These are phyloP conservation scores for Camponotus floridanus DNA, from an alignment of 1,140 invertebrate species.

Conservation along the genomic window DNA sequence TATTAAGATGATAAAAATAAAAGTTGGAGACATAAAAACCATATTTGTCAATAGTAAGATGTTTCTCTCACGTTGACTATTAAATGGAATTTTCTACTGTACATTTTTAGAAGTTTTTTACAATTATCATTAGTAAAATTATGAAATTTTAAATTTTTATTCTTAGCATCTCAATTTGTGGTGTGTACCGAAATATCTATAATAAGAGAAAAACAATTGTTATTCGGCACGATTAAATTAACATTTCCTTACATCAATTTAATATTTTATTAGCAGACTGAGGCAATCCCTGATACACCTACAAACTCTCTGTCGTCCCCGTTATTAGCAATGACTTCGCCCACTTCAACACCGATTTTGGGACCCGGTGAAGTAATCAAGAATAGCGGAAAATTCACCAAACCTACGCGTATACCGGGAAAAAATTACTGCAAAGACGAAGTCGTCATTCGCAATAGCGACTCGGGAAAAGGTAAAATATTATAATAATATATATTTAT, in stretches of 20 bases:
- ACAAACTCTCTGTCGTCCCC: slow-evolving; percentile 77
- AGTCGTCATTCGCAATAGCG: slow-evolving; percentile 96
- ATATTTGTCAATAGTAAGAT: not conserved
- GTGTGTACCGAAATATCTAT: not conserved
- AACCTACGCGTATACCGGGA: slow-evolving; percentile 95
- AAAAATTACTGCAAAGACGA: slow-evolving; percentile 98
- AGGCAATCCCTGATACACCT: slow-evolving; percentile 80
- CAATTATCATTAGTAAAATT: not conserved
- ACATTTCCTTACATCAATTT: slow-evolving; percentile 2
- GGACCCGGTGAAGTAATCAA: slow-evolving; percentile 94
- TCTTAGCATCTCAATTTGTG: not conserved
- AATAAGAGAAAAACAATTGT: too few relatives aligned
- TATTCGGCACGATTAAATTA: not conserved
- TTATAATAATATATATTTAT: not conserved
- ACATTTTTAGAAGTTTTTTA: too few relatives aligned
- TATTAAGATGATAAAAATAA: not conserved
- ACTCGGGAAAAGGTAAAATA: slow-evolving; percentile 96
- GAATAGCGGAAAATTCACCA: slow-evolving; percentile 94
- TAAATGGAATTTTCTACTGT: not conserved
- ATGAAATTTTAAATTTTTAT: not conserved
- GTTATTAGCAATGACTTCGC: slow-evolving; percentile 78
- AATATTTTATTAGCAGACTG: slow-evolving; percentile 67
- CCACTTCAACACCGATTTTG: slow-evolving; percentile 87
- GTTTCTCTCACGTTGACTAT: not conserved
- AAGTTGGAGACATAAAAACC: not conserved